These are phyloP conservation scores for Prolemur simus DNA, from an alignment of 2,113 vertebrate species.

Conservation along the genomic window DNA sequence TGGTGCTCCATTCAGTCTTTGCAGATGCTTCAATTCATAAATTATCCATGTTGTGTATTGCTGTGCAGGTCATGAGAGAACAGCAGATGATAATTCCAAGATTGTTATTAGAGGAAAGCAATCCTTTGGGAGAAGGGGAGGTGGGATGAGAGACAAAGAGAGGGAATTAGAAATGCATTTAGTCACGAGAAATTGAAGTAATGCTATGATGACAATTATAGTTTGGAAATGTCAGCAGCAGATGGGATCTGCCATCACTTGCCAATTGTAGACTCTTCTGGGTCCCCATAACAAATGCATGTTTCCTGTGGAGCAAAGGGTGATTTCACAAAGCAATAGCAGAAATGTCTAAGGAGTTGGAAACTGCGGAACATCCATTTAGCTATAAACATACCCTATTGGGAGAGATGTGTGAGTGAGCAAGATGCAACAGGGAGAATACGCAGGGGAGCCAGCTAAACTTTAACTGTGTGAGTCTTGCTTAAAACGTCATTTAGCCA, in stretches of 20 bases:
- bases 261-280: neutral
- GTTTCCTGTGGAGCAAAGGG: constrained; percentile 31
- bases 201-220: neutral
- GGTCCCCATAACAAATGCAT: constrained; percentile 4
- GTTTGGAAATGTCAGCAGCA: constrained; percentile 46
- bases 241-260: constrained; percentile 20
- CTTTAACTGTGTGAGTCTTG: neutral
- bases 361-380: neutral
- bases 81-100: constrained; percentile 30
- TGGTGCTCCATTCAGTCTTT: neutral
- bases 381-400: neutral
- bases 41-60: constrained; percentile 47
- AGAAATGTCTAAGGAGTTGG: neutral
- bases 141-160: neutral
- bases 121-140: constrained; percentile 31
- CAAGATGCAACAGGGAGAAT: neutral
- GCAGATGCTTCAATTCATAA: constrained; percentile 50
- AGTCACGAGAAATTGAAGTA: neutral
- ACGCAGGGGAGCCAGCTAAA: neutral
- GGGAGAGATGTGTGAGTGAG: neutral
- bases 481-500: constrained; percentile 17
- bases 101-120: constrained; percentile 30
- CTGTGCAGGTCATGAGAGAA: constrained; percentile 25
- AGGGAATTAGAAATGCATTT: constrained; percentile 44
- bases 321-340: constrained; percentile 37